Evolutionary conservation across 1,140 invertebrate species (phyloP).

Genomic region (Zaprionus taronus): DNA sequence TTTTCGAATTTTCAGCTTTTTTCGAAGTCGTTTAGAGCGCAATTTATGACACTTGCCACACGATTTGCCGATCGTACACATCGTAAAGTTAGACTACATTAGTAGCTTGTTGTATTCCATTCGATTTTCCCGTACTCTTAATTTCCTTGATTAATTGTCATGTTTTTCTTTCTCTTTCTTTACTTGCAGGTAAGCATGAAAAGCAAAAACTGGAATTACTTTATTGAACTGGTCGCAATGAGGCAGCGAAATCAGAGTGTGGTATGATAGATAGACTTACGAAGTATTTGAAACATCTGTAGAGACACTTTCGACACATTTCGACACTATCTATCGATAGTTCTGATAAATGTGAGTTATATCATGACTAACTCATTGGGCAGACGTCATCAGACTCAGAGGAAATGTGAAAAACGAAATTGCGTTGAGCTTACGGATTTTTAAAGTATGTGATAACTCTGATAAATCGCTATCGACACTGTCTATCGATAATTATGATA

Average conservation of each 20-base stretch:
- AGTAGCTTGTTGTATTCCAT: neutral
- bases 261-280: constrained; percentile 1
- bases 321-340: neutral
- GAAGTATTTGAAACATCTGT: neutral
- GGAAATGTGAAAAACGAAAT: neutral
- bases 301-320: neutral
- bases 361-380: too few relatives aligned
- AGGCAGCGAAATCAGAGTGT: neutral
- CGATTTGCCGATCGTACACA: constrained; percentile 59
- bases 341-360: neutral
- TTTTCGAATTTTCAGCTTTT: constrained; percentile 4
- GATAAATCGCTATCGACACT: too few relatives aligned
- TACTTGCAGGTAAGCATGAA: constrained; percentile 64
- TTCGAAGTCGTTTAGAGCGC: constrained; percentile 39
- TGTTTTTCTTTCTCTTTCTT: constrained; percentile 41
- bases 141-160: constrained; percentile 71
- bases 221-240: neutral
- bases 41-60: constrained; percentile 68
- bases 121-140: neutral
- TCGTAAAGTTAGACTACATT: constrained; percentile 19
- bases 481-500: too few relatives aligned
- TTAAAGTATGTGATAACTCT: too few relatives aligned
- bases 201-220: constrained; percentile 32
- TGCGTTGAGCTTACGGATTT: neutral
- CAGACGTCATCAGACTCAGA: neutral